Evolutionary conservation across 2,797 vertebrate species (phyloP).

Genomic region (Mus spretus): DNA sequence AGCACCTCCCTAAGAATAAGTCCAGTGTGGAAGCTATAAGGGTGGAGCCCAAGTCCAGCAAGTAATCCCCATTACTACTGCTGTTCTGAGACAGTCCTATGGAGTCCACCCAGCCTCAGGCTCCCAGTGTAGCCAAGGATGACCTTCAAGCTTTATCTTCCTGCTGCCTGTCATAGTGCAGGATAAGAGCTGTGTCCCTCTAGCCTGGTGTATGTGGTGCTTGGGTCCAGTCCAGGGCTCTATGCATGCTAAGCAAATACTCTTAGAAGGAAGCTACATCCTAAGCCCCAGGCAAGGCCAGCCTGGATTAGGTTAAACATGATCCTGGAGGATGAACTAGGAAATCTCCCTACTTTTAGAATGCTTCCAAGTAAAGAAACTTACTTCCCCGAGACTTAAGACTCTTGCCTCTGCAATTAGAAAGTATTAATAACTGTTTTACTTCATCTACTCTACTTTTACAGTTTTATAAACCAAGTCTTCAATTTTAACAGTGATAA

Average conservation of each 20-base stretch:
- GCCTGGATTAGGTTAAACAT: background rate
- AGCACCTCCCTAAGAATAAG: background rate
- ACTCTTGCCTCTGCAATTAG: background rate
- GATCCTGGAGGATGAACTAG: background rate
- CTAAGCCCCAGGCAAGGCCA: background rate
- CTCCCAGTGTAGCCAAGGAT: background rate
- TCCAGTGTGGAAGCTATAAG: background rate
- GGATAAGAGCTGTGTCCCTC: background rate
- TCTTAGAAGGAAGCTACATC: background rate
- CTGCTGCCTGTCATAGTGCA: background rate
- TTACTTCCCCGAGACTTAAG: background rate
- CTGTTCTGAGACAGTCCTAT: background rate
- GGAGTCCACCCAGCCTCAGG: background rate
- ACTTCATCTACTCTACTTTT: background rate
- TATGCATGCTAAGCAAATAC: background rate
- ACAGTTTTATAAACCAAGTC: background rate
- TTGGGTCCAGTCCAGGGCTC: background rate
- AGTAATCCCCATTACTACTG: background rate
- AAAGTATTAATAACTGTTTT: background rate
- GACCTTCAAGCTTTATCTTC: background rate
- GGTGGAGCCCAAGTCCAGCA: background rate
- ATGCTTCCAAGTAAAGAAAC: slow-evolving; percentile 6
- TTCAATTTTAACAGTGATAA: slow-evolving; percentile 23
- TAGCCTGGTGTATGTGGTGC: background rate
- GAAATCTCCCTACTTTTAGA: background rate